A percentile compares a stretch with the other conserved stretches of the same genome.
Conservation (phyloP, 2,113 vertebrate genomes). For the Brachyhypopomus gauderio region DNA sequence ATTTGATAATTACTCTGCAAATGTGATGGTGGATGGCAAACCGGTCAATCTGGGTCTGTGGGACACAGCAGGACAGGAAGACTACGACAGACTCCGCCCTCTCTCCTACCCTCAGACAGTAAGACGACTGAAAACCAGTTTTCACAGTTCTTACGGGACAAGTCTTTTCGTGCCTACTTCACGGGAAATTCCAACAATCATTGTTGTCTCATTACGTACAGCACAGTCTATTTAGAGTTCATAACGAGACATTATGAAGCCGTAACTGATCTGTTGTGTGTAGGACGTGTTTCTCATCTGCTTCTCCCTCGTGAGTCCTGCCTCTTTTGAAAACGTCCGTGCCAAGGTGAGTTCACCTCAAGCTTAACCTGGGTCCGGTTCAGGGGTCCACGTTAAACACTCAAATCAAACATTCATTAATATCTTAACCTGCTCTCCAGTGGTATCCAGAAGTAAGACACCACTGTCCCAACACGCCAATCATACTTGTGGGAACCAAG, state of each 20-base stretch:
- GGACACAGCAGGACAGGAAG: constrained; percentile 98
- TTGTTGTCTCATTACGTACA: background rate
- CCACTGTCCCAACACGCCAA: constrained; percentile 96
- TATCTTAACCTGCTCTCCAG: constrained; percentile 64
- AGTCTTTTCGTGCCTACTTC: background rate
- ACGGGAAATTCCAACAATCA: background rate
- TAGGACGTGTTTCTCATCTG: constrained; percentile 98
- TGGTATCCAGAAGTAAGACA: constrained; percentile 97
- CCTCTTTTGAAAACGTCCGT: constrained; percentile 99
- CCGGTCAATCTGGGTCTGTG: constrained; percentile 95
- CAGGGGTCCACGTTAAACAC: background rate
- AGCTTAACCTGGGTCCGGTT: background rate
- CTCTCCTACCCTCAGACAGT: constrained; percentile 97
- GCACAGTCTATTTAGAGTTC: background rate
- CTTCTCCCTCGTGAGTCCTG: constrained; percentile 97
- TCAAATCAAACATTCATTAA: background rate
- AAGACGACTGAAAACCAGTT: constrained; percentile 48
- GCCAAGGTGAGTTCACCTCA: constrained; percentile 83
- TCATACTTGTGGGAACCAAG: constrained; percentile 96
- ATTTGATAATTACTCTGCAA: constrained; percentile 98
- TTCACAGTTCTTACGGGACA: background rate
- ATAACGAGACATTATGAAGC: background rate
- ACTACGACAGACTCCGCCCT: constrained; percentile 94
- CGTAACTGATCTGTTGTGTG: constrained; percentile 49
- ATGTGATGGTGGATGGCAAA: constrained; percentile 99